Conservation (phyloP, 2,113 vertebrate species). For the Casuarius casuarius region DNA sequence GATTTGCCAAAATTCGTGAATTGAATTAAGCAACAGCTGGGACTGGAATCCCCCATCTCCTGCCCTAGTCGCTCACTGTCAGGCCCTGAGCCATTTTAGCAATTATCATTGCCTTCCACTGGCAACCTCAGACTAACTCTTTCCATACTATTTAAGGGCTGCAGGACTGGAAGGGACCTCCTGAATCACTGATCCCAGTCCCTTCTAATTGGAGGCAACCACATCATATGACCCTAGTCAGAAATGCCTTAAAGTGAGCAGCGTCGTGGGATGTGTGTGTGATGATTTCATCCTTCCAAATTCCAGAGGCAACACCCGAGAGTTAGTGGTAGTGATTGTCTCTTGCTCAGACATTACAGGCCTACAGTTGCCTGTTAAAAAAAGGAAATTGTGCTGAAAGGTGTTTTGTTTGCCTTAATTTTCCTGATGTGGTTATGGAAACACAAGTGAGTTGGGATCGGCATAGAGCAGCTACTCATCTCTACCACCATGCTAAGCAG, state of each 20-base stretch:
- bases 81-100: neutral
- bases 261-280: neutral
- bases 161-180: slow-evolving; percentile 35
- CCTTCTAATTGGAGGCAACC: slow-evolving; percentile 29
- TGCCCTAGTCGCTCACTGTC: neutral
- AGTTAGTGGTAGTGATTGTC: neutral
- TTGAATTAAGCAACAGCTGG: neutral
- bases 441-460: neutral
- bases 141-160: slow-evolving; percentile 54
- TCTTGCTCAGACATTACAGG: neutral
- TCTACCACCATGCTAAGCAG: neutral
- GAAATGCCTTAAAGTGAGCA: slow-evolving; percentile 24
- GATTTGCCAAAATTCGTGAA: neutral
- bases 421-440: neutral
- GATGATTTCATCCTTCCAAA: slow-evolving; percentile 57
- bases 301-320: slow-evolving; percentile 22
- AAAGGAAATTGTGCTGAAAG: neutral
- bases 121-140: slow-evolving; percentile 47
- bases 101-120: neutral
- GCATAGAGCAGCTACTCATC: neutral
- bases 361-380: neutral
- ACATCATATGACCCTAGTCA: slow-evolving; percentile 42
- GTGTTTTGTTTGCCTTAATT: neutral
- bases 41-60: neutral
- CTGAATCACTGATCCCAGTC: slow-evolving; percentile 54